Percentiles rank a stretch among this genome's conserved stretches.
phyloP scores from a whole-genome alignment of 2,888 invertebrate genomes.

The Dichetophora obliterata region DNA sequence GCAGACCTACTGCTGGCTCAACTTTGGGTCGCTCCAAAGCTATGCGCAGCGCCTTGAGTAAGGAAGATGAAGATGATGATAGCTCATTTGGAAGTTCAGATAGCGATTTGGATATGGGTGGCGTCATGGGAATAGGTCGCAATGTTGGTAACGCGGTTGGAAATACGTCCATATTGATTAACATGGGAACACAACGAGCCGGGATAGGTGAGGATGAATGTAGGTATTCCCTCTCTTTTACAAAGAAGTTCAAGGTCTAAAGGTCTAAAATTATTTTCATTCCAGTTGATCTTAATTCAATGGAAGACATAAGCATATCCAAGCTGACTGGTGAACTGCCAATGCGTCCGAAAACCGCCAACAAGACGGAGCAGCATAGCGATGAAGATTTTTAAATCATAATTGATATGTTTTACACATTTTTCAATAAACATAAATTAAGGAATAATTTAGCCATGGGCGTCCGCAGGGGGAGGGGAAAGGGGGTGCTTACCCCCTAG shows the following conservation, averaged over 20 bases:
- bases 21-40: constrained; percentile 40
- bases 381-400: constrained; percentile 68
- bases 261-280: constrained; percentile 16
- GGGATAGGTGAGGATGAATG: constrained; percentile 52
- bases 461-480: too few species aligned
- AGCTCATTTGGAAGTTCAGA: constrained; percentile 68
- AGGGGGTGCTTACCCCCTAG: too few species aligned
- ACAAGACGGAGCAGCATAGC: constrained; percentile 64
- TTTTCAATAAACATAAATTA: too few species aligned
- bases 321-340: constrained; percentile 66
- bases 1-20: constrained; percentile 37
- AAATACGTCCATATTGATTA: constrained; percentile 39
- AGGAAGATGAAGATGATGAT: constrained; percentile 61
- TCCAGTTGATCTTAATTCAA: constrained; percentile 66
- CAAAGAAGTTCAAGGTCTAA: too few species aligned
- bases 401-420: too few species aligned
- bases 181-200: constrained; percentile 17
- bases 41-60: not conserved
- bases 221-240: constrained; percentile 46
- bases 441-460: too few species aligned
- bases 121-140: constrained; percentile 57
- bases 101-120: constrained; percentile 65
- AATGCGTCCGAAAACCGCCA: constrained; percentile 65
- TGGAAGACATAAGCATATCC: constrained; percentile 67
- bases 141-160: constrained; percentile 23